Base-by-base conservation (phyloP, 1,140 invertebrate species). In the Drosophila pallidifrons region DNA sequence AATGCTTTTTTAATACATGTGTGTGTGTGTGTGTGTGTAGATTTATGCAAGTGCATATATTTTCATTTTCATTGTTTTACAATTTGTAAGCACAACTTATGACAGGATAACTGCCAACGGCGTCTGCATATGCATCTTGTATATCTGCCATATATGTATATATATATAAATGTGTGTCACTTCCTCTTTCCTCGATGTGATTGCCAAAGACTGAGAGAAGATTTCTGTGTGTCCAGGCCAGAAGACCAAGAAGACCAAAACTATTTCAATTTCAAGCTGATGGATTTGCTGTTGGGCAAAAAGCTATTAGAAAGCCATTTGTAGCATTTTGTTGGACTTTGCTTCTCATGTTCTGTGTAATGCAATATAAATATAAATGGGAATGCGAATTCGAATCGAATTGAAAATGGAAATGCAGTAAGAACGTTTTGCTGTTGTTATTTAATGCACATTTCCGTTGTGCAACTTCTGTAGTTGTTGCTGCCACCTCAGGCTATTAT, bases 11-110 rank as follows among this genome's bases (percentile, higher is more conserved):
- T 76, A 70, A 70, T 55, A 46, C 28, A 57, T 61, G 13, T 16
- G 20, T 68, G 60, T 60, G 25, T 52, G 58, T 16, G 52, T 65
- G 60, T 68, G 66, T 77, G 70, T 77, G 66, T 68, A 74, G 66
- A 69, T 74, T 69, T 74, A 68, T 68, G 64, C 49, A 60, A 60
- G 70, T 61, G 57, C 65, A 83, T 79, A 75, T 79, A 89, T 80
- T 80, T 80, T 77, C 78, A 80, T 88, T 89, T 89, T 81, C 85
- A 88, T 88, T 88, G 85, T 88, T 88, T 88, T 88, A 88, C 85
- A 88, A 88, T 88, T 81, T 88, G 85, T 89, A 88, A 88, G 85
- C 81, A 89, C 71, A 88, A 88, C 85, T 88, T 88, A 88, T 88
- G 85, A 89, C 78, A 89, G 85, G 83, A 83, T 87, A 88, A 87